A percentile compares a stretch with the other conserved stretches of the same genome.
phyloP scores from a whole-genome alignment of 2,888 invertebrate species.

The Conus canariensis region DNA sequence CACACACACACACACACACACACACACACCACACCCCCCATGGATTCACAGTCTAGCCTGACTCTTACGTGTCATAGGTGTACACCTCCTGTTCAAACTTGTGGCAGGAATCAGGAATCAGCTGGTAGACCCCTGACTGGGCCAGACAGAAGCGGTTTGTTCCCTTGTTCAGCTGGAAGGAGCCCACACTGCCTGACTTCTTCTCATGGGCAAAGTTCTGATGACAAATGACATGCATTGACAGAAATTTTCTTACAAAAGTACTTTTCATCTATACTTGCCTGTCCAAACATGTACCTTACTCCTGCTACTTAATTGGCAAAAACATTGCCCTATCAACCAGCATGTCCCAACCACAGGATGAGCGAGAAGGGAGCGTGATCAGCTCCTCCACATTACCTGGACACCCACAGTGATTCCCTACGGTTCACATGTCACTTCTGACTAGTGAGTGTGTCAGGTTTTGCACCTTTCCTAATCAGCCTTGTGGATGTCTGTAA shows the following conservation, averaged over 20 bases:
- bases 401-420: too few species aligned
- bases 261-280: too few species aligned
- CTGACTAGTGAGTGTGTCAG: too few species aligned
- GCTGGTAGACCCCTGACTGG: constrained; percentile 80
- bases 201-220: constrained; percentile 75
- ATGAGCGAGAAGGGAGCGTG: too few species aligned
- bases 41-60: neutral
- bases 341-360: too few species aligned
- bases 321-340: neutral
- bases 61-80: constrained; percentile 80
- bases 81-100: constrained; percentile 83
- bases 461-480: too few species aligned
- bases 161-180: constrained; percentile 83
- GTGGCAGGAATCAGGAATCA: constrained; percentile 89
- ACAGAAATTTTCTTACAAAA: neutral
- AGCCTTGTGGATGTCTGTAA: too few species aligned
- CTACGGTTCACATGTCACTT: too few species aligned
- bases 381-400: too few species aligned
- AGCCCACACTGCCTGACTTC: constrained; percentile 74
- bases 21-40: neutral
- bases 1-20: too few species aligned
- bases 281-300: neutral
- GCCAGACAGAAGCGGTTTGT: constrained; percentile 88
- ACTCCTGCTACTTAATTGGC: too few species aligned
- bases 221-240: constrained; percentile 22